Evolutionary conservation across 2,113 vertebrate genomes (phyloP).

Genomic region (Xenopus laevis): DNA sequence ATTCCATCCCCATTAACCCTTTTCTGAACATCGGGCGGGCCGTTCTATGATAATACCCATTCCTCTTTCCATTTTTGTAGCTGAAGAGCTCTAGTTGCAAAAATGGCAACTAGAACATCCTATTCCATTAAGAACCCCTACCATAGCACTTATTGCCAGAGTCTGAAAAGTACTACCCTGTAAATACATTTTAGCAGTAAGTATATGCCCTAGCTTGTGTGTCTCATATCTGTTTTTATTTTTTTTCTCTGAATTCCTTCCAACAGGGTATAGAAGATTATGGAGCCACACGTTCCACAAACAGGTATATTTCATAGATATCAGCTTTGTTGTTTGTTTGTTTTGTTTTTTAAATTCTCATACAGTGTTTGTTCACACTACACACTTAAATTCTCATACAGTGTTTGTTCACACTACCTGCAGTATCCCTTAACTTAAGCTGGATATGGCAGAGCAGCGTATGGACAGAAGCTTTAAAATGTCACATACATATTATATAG

Average conservation of each 20-base stretch:
- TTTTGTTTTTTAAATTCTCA: background rate
- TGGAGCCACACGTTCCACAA: slow-evolving; percentile 70
- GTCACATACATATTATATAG: too few relatives aligned
- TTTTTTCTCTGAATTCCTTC: background rate
- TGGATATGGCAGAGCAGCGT: background rate
- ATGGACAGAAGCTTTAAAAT: too few relatives aligned
- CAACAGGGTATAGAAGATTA: slow-evolving; percentile 80
- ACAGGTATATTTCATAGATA: slow-evolving; percentile 69
- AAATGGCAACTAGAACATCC: background rate
- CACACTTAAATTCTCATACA: background rate
- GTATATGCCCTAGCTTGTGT: background rate
- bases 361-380: background rate
- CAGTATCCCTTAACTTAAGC: slow-evolving; percentile 12
- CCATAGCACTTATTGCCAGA: background rate
- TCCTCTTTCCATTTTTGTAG: background rate
- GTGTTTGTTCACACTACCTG: slow-evolving; percentile 17
- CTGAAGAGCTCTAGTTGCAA: background rate
- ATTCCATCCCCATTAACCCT: slow-evolving; percentile 5
- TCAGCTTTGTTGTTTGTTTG: background rate
- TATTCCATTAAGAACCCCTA: background rate
- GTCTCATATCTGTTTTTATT: background rate
- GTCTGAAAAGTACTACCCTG: too few relatives aligned
- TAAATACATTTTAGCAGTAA: background rate
- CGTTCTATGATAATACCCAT: too few relatives aligned
- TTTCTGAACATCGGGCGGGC: background rate